phyloP scores from a whole-genome alignment of 2,113 vertebrate species.

The Macaca fascicularis region T2T-MFA8v1.1 NC_088380.1:94835001-94835500 shows the following conservation, averaged over 20 bases:
- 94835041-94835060: background rate
- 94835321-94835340: background rate
- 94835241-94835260: background rate
- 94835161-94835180: background rate
- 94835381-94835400: background rate
- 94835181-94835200: background rate
- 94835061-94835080: background rate
- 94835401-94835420: background rate
- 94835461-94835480: background rate
- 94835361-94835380: background rate
- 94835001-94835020: background rate
- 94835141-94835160: background rate
- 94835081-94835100: background rate
- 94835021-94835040: background rate
- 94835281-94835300: background rate
- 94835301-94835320: background rate
- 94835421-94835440: background rate
- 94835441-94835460: background rate
- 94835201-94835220: background rate
- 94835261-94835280: background rate
- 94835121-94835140: background rate
- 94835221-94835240: background rate
- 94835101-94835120: background rate
- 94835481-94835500: background rate
- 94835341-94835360: background rate